Percentiles rank a stretch among this genome's conserved stretches.
Conservation (phyloP, 2,888 invertebrate genomes). For the Caenorhabditis sp. region DNA sequence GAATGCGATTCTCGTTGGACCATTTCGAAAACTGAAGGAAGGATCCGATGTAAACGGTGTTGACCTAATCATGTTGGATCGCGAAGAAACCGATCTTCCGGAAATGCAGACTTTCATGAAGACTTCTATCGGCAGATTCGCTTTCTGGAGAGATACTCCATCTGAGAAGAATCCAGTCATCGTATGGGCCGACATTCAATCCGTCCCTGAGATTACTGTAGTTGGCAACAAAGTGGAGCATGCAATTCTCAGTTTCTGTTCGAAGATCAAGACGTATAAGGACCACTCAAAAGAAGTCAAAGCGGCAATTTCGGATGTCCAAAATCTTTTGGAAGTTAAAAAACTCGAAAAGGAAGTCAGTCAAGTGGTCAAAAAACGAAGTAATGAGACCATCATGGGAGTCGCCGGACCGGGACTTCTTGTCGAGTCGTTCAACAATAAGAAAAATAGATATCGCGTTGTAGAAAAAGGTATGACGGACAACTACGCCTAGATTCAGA, state of each 20-base stretch:
- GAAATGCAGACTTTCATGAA: slow-evolving; percentile 89
- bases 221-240: slow-evolving; percentile 28
- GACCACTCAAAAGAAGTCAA: slow-evolving; percentile 88
- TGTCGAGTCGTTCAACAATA: not conserved
- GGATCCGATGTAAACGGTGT: slow-evolving; percentile 53
- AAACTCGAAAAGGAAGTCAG: slow-evolving; percentile 18
- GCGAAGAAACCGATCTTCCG: slow-evolving; percentile 95
- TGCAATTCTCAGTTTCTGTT: slow-evolving; percentile 31
- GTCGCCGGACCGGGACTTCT: not conserved
- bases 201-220: slow-evolving; percentile 8
- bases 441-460: slow-evolving; percentile 3
- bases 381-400: not conserved
- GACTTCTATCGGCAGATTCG: slow-evolving; percentile 69
- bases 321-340: not conserved
- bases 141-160: slow-evolving; percentile 72
- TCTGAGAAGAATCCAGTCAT: slow-evolving; percentile 10
- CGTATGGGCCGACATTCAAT: slow-evolving; percentile 23
- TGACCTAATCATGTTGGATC: slow-evolving; percentile 76
- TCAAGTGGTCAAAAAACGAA: not conserved
- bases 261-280: slow-evolving; percentile 29
- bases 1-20: slow-evolving; percentile 86
- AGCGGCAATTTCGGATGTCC: not conserved
- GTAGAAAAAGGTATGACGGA: not conserved
- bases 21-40: slow-evolving; percentile 89
- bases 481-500: no score